Evolutionary conservation across 2,888 invertebrate genomes (phyloP), one percentile per base, ranked within the genome.

Genomic region (Deilephila porcellus): DNA sequence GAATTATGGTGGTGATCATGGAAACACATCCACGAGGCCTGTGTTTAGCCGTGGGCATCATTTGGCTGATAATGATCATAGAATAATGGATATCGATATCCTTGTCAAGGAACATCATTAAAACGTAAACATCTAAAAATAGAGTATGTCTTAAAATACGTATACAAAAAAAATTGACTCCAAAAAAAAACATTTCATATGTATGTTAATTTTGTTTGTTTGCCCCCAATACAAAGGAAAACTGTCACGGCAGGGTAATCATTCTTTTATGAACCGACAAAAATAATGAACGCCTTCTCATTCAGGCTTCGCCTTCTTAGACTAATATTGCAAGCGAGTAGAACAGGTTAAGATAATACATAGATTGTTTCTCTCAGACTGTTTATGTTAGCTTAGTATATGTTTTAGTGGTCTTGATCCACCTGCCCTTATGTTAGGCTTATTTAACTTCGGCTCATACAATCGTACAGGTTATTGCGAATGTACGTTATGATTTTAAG

Each of bases 171-270:
- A 7, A 19, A 4, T 45, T 11, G 4, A 25, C 45, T 20, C n/a
- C 4, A 34, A 45, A 14, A 67, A 5, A 20, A 45, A 45, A 64
- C 25, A 25, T 25, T 14, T 45, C 20, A 1, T 19, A 34, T 14
- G n/a, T n/a, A 45, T 63, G 62, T 63, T 32, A 17, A 64, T 67
- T 52, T 45, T 67, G 17, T 67, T 67, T 45, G 64, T 64, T 45
- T 25, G 11, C 1, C n/a, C 11, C 20, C 64, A 8, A 45, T 67
- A 0, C 45, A 20, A 37, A 37, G 20, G 64, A 64, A 64, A 64
- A n/a, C 20, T 14, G 19, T 34, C 63, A 32, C 19, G 20, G 37
- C 37, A 8, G 11, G 1, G 11, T 64, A 20, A 64, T 63, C 19
- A 63, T 63, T 64, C 37, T 45, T 64, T 37, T 20, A 64, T 32